Base-by-base conservation (phyloP, 2,113 vertebrate species). In the Callocephalon fimbriatum region DNA sequence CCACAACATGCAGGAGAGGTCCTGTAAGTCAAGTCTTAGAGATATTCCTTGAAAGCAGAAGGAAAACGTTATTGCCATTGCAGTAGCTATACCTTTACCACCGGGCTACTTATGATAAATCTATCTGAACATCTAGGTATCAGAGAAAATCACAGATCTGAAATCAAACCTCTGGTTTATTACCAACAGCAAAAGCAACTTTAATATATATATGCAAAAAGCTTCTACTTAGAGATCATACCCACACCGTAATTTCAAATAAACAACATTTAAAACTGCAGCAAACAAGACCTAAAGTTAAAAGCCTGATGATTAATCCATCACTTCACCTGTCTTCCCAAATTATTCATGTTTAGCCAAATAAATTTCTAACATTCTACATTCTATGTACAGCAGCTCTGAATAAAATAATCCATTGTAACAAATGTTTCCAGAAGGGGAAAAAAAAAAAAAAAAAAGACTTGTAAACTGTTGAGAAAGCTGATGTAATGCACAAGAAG, bases 331-430 rank as follows among this genome's bases (percentile, higher is more conserved):
- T 98, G 97, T 92, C 94, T 98, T 95, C 93, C 89, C 93, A 95
- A 97, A 98, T 98, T 97, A 97, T 82, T 86, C 86, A 77, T 77
- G 94, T 97, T 98, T 97, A 97, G 88, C 96, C 96, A 98, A 98
- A 98, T 93, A 96, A 96, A 96, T 82, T 76, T 96, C 90, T 98
- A 98, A 91, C 94, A 97, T 96, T 97, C 95, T 96, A 71, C 96
- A 89, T 98, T 97, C 96, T 97, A 95, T 92, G 91, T 93, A 95
- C 63, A 95, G 94, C 86, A 97, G 73, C 90, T 84, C 70, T 87
- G 96, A 94, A 93, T 81, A 97, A 98, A 97, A 81, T 95, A 97
- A 97, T 92, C 82, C 92, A 31, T 73, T 53, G 50, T 84, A 85
- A 94, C 61, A 97, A 98, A 97, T 86, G 48, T 96, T 97, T 97